A percentile compares a stretch with the other conserved stretches of the same genome.
phyloP scores from a whole-genome alignment of 2,888 invertebrate genomes.

The Galeopsomyia nigrocyanea region DNA sequence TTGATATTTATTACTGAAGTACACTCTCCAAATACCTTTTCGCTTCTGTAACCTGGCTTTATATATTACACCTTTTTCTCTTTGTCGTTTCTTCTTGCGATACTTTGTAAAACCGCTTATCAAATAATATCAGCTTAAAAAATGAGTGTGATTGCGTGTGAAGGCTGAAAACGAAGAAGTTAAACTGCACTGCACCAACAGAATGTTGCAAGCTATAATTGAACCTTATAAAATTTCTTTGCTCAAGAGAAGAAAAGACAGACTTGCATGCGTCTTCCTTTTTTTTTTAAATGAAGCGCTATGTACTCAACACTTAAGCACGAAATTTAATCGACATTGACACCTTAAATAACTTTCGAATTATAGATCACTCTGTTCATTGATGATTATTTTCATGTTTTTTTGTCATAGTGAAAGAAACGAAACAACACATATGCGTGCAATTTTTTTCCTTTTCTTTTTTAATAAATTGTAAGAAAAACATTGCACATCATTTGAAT shows the following conservation, averaged over 20 bases:
- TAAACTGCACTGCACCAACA: slow-evolving; percentile 20
- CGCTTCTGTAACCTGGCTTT: slow-evolving; percentile 37
- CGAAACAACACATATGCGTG: too few relatives aligned
- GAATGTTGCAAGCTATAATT: slow-evolving; percentile 25
- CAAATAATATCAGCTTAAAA: slow-evolving; percentile 22
- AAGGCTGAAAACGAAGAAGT: slow-evolving; percentile 25
- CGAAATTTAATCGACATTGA: slow-evolving; percentile 12
- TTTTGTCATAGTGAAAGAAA: neutral
- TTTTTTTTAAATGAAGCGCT: slow-evolving; percentile 20
- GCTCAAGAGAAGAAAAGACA: slow-evolving; percentile 23
- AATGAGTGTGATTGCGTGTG: slow-evolving; percentile 33
- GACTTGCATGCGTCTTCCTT: slow-evolving; percentile 38
- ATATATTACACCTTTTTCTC: slow-evolving; percentile 16
- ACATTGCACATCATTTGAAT: too few relatives aligned
- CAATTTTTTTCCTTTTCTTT: too few relatives aligned
- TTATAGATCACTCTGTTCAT: neutral
- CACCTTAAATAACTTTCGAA: slow-evolving; percentile 11
- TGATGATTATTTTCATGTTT: neutral
- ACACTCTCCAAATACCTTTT: slow-evolving; percentile 34
- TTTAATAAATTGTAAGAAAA: too few relatives aligned
- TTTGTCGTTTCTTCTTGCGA: slow-evolving; percentile 21
- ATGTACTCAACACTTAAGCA: slow-evolving; percentile 6
- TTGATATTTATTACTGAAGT: slow-evolving; percentile 47
- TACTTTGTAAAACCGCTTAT: slow-evolving; percentile 18
- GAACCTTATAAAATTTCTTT: slow-evolving; percentile 18